Evolutionary conservation across 2,113 vertebrate genomes (phyloP).

Genomic region (Rattus norvegicus): GRCr8 NC_086038.1:8049501-8050000

Average conservation of each 20-base stretch:
- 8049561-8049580: not conserved
- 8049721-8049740: not conserved
- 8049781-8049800: not conserved
- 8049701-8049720: not conserved
- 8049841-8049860: not conserved
- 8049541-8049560: not conserved
- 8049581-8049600: not conserved
- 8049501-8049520: too few species aligned
- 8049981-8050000: not conserved
- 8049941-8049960: not conserved
- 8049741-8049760: not conserved
- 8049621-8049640: not conserved
- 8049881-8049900: not conserved
- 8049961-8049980: not conserved
- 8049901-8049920: not conserved
- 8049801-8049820: not conserved
- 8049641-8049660: fast-evolving
- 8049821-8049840: not conserved
- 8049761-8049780: not conserved
- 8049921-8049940: not conserved
- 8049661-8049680: not conserved
- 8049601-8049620: not conserved
- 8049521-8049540: not conserved
- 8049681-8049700: not conserved
- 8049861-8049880: too few species aligned